Evolutionary conservation across 2,888 invertebrate genomes (phyloP).

Genomic region (Steromphala cineraria): DNA sequence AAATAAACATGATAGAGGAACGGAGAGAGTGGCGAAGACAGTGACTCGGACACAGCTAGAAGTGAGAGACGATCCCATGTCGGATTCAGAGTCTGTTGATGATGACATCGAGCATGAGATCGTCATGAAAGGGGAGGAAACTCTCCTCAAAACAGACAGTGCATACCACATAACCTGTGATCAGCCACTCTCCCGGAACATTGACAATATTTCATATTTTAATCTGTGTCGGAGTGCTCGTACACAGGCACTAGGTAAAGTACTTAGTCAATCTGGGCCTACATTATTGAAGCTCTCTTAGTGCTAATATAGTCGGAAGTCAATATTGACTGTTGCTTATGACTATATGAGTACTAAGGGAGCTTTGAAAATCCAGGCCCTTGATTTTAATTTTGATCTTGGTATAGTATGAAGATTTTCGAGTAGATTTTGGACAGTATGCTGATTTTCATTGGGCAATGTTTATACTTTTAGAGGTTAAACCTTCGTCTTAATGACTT

Average conservation of each 20-base stretch:
- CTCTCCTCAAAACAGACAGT: slow-evolving; percentile 56
- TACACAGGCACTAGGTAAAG: background rate
- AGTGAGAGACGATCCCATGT: background rate
- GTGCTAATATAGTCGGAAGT: too few species aligned
- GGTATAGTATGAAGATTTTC: too few species aligned
- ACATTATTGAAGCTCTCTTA: too few species aligned
- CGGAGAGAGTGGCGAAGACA: background rate
- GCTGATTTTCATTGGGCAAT: too few species aligned
- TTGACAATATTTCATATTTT: background rate
- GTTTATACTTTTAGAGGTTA: too few species aligned
- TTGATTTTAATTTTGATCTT: too few species aligned
- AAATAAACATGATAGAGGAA: background rate
- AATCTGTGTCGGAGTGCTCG: slow-evolving; percentile 5
- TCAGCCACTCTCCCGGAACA: slow-evolving; percentile 9
- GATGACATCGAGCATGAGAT: background rate
- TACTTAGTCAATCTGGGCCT: background rate
- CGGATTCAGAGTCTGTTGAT: background rate
- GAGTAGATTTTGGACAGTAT: too few species aligned
- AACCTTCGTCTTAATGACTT: too few species aligned
- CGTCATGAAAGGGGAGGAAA: slow-evolving; percentile 20
- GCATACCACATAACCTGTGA: slow-evolving; percentile 55
- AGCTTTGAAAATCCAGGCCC: too few species aligned
- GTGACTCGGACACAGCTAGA: background rate
- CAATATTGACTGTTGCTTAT: too few species aligned
- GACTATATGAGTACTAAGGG: too few species aligned